Base-by-base conservation (phyloP, 1,140 invertebrate species). In the Acromyrmex heyeri region DNA sequence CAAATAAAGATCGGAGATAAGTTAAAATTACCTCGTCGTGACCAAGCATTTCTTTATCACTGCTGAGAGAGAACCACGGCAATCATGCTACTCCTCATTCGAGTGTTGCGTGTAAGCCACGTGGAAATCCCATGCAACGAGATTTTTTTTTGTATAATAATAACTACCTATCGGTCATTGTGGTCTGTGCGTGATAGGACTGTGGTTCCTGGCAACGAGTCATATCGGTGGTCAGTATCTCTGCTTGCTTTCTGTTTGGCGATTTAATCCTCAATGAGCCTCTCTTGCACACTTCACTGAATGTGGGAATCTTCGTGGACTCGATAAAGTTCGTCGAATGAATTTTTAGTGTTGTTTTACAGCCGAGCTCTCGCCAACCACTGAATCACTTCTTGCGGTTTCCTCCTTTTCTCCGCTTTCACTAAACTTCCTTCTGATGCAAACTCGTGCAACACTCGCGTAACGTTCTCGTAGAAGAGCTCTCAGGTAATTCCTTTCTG, bases 261-360 rank as follows among this genome's bases (percentile, higher is more conserved):
- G 48, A 7, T 62, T 64, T 24, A 38, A 62, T 79, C 16, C 30
- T 73, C 21, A 55, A n/a, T 69, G 59, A 24, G 24, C 44, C 69
- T 88, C 86, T 34, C 61, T 83, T 90, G 69, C 91, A 92, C 88
- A 91, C 88, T 88, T 92, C 90, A 89, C 91, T 92, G 75, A 92
- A 91, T 48, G 91, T 92, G 18, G 86, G 87, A 88, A 90, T 90
- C 24, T 64, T 85, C 14, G 44, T 4, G 18, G 30, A 8, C 65
- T 59, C 50, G 44, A 18, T n/a, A 53, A 44, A 6, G 50, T 12
- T 77, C 44, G 86, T 50, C 27, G 87, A 50, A 72, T 12, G 21
- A 72, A 72, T 82, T 44, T 73, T 59, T 57, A 24, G 12, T 30
- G 21, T 8, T 72, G 24, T 72, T 61, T n/a, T 24, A 16, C n/a